Conservation (phyloP, 2,113 vertebrate species). For the Platycercus adscitus region DNA sequence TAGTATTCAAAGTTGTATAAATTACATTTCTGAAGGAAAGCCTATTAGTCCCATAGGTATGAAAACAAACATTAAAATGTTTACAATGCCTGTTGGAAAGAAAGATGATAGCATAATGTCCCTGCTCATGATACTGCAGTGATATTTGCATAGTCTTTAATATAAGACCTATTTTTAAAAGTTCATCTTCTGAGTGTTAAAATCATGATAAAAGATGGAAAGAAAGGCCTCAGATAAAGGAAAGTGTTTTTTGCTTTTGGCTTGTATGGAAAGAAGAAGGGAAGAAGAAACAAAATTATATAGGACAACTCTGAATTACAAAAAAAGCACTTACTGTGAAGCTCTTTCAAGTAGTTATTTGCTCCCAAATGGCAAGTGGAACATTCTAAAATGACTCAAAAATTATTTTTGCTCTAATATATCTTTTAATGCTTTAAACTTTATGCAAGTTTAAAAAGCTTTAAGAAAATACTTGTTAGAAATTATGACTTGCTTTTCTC, state of each 20-base stretch:
- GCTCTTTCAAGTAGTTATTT: neutral
- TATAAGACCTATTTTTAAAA: neutral
- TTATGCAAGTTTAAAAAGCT: neutral
- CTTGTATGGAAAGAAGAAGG: neutral
- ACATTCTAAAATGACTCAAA: neutral
- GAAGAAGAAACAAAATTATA: neutral
- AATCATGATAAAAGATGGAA: neutral
- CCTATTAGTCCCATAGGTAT: neutral
- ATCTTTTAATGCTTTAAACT: neutral
- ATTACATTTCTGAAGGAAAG: slow-evolving; percentile 18
- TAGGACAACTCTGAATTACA: neutral
- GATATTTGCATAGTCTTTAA: neutral
- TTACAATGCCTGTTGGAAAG: neutral
- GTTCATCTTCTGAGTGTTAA: neutral
- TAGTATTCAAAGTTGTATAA: neutral
- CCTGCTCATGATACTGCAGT: neutral
- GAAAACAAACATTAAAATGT: neutral
- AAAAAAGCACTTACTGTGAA: neutral
- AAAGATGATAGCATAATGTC: neutral
- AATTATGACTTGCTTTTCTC: neutral
- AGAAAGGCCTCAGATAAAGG: neutral
- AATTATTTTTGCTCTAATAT: neutral
- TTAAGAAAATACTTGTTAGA: neutral
- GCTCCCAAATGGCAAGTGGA: neutral
- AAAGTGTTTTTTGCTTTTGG: neutral